Conservation (phyloP, 2,797 vertebrate species). For the Danio jaintianensis region DNA sequence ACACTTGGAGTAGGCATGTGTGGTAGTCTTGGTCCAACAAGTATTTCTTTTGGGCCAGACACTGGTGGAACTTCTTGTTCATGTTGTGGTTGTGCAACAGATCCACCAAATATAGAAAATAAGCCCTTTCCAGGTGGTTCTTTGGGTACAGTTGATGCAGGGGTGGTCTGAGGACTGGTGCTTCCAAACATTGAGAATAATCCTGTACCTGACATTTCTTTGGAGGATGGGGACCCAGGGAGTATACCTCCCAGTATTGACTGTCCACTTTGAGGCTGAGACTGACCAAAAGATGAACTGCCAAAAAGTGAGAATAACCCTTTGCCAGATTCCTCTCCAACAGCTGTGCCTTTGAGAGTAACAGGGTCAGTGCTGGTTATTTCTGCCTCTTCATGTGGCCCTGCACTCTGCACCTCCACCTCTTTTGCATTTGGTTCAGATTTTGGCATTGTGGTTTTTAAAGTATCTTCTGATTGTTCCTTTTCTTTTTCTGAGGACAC, state of each 20-base stretch:
- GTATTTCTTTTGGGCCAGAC: conserved; percentile 1
- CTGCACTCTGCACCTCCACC: conserved; percentile 48
- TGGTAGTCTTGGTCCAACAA: conserved; percentile 31
- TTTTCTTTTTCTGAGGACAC: conserved; percentile 46
- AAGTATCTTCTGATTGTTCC: neutral
- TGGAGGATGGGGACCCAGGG: conserved; percentile 73
- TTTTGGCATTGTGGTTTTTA: conserved; percentile 45
- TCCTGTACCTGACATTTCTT: conserved; percentile 75
- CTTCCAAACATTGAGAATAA: conserved; percentile 89
- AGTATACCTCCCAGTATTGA: conserved; percentile 79
- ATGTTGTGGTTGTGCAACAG: conserved; percentile 67
- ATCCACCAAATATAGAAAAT: conserved; percentile 77
- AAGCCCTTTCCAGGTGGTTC: conserved; percentile 74
- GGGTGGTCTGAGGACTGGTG: conserved; percentile 66
- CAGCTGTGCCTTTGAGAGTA: conserved; percentile 65
- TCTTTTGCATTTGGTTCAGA: neutral
- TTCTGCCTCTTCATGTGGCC: conserved; percentile 54
- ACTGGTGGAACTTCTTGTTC: conserved; percentile 11
- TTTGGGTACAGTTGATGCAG: conserved; percentile 59
- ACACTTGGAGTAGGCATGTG: conserved; percentile 10
- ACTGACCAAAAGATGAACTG: conserved; percentile 64
- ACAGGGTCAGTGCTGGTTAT: conserved; percentile 1
- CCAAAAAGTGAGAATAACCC: conserved; percentile 75
- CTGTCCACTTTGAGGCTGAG: conserved; percentile 66
- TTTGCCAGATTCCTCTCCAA: conserved; percentile 70